Conservation (phyloP, 2,888 invertebrate species). For the Papilio demoleus region DNA sequence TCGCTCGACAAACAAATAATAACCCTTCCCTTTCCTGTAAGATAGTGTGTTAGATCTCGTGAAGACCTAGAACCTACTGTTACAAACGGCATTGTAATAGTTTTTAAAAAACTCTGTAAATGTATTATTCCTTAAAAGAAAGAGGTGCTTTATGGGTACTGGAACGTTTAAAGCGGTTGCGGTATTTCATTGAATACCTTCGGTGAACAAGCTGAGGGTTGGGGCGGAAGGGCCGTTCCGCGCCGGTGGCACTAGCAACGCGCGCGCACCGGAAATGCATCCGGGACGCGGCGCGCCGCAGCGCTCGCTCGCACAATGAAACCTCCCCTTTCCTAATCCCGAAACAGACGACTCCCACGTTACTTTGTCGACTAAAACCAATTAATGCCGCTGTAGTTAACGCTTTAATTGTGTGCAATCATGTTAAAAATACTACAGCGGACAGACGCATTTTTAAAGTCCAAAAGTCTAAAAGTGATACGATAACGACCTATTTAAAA, state of each 20-base stretch:
- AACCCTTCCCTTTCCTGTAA: conserved; percentile 38
- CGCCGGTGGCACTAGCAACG: conserved; percentile 52
- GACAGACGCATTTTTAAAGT: neutral
- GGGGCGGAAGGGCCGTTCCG: conserved; percentile 80
- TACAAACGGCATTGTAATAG: neutral
- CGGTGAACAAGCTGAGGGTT: conserved; percentile 67
- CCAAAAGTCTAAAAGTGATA: neutral
- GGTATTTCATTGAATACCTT: conserved; percentile 64
- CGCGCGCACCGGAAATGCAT: conserved; percentile 77
- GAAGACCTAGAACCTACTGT: conserved; percentile 10
- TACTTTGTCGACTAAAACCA: conserved; percentile 23
- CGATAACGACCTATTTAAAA: neutral
- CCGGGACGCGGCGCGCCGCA: conserved; percentile 78
- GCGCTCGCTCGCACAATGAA: conserved; percentile 51
- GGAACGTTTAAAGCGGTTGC: conserved; percentile 38
- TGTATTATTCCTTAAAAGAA: no score
- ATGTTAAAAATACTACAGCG: conserved; percentile 1
- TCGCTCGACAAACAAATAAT: conserved; percentile 44
- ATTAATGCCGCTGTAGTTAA: conserved; percentile 4
- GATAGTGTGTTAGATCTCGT: conserved; percentile 38
- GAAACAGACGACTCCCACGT: conserved; percentile 32
- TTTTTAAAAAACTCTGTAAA: neutral
- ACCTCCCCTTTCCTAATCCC: conserved; percentile 53
- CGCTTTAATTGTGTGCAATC: conserved; percentile 12
- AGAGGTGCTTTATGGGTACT: neutral